phyloP scores from a whole-genome alignment of 2,888 invertebrate species.

The Sisyra terminalis region DNA sequence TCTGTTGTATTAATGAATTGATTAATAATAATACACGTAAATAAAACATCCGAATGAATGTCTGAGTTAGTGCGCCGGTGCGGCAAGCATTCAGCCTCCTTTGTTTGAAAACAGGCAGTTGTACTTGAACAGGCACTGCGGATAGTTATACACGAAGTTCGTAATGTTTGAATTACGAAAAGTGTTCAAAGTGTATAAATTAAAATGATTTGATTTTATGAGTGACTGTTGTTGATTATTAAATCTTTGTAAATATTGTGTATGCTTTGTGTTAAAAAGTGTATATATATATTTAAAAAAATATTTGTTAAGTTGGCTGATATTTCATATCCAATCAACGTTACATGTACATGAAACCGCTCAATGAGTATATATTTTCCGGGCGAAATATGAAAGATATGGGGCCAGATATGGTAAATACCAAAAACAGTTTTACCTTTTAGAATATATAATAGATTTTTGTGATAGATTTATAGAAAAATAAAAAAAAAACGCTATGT shows the following conservation, averaged over 20 bases:
- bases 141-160: background rate
- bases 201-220: too few species aligned
- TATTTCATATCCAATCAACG: constrained; percentile 16
- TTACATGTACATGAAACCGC: constrained; percentile 38
- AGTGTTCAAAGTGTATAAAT: too few species aligned
- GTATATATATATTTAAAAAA: constrained; percentile 1
- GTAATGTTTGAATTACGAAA: too few species aligned
- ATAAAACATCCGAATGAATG: too few species aligned
- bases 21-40: too few species aligned
- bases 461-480: too few species aligned
- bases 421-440: background rate
- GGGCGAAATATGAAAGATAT: constrained; percentile 58
- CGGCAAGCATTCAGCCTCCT: constrained; percentile 11
- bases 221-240: background rate
- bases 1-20: too few species aligned
- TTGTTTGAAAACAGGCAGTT: constrained; percentile 11
- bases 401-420: constrained; percentile 63
- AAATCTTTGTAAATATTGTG: background rate
- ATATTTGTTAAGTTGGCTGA: constrained; percentile 16
- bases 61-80: constrained; percentile 19
- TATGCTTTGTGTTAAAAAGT: background rate
- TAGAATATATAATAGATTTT: too few species aligned
- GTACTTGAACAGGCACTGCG: constrained; percentile 1
- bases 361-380: constrained; percentile 50
- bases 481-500: too few species aligned